Evolutionary conservation across 1,140 invertebrate species (phyloP), one percentile per base, ranked within the genome.

Genomic region (Dendrolimus kikuchii): DNA sequence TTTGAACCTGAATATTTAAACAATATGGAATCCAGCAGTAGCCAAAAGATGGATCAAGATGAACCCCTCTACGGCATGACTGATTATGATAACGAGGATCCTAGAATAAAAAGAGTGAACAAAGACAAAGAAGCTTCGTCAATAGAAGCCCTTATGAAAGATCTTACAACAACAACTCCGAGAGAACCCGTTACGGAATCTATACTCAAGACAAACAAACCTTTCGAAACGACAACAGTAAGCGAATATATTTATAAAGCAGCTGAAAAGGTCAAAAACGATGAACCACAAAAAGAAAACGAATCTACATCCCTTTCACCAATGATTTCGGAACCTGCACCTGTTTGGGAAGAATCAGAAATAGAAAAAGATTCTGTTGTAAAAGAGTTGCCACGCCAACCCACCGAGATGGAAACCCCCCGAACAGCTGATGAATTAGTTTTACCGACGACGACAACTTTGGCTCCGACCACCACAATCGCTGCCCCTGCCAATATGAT

Each of bases 1-100:
- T 80, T 82, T 59, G 81, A 79, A 59, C 77, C 82, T 5, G 82
- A 86, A 62, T 86, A 86, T 52, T 64, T 83, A 55, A 82, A 63
- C 51, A 77, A 75, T 53, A 74, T 80, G 61, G 69, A 62, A 23
- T 67, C 68, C 8, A 77, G 67, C 43, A 64, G 53, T 23, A 23
- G 23, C 37, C 81, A 78, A 70, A 66, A 57, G 45, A 45, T 63
- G 46, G 77, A 81, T 38, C 60, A 69, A 57, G 77, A 82, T 49
- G 68, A 67, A 49, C 70, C 71, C 6, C 42, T 74, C 38, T 81
- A 77, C 49, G 77, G 74, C n/a, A 77, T 86, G 64, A 50, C 60
- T 7, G 77, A 86, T 61, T 83, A 86, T 58, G 75, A 84, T 53
- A 76, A 57, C 61, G 79, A 80, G 53, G 79, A 83, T 57, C 64